Base-by-base conservation (phyloP, 2,888 invertebrate genomes). In the Eupelmus urozonus region DNA sequence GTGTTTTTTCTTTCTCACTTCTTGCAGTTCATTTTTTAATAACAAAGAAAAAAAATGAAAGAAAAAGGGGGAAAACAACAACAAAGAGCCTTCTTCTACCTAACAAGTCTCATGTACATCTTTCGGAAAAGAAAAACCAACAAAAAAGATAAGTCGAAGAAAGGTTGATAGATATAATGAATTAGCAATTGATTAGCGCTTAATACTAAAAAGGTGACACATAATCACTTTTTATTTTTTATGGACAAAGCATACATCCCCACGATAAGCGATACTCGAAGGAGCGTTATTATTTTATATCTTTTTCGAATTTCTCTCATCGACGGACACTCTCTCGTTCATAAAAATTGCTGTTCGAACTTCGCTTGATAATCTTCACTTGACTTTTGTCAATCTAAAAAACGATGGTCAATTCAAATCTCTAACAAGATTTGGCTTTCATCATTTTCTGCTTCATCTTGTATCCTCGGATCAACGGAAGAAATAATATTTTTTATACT, bases 121-220 rank as follows among this genome's bases (percentile, higher is more conserved):
- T 78, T 80, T 67, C 70, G 72, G 78, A 81, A 81, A 81, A 79
- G 81, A 81, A 79, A 77, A 82, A 83, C 78, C 76, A 85, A 85
- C 81, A 85, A 84, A 85, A 83, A 80, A 81, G 70, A 79, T 76
- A 79, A 83, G 80, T 82, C 72, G 82, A 82, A 83, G 82, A 80
- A 81, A 81, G 69, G 83, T 82, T 70, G 53, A 45, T 66, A 66
- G 25, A 53, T 45, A 57, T 67, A 83, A 83, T 82, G 74, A 80
- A 81, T 80, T 80, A 84, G 85, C 80, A 81, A 84, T 83, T 82
- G 83, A 85, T 81, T 85, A 80, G 82, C 81, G 81, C 80, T 84
- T 84, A 85, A 85, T 84, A 83, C 84, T 86, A 86, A 83, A 82
- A 81, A 83, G 81, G 83, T 83, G 84, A 82, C 76, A 84, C 83